phyloP scores from a whole-genome alignment of 2,113 vertebrate genomes.

The Hucho hucho region DNA sequence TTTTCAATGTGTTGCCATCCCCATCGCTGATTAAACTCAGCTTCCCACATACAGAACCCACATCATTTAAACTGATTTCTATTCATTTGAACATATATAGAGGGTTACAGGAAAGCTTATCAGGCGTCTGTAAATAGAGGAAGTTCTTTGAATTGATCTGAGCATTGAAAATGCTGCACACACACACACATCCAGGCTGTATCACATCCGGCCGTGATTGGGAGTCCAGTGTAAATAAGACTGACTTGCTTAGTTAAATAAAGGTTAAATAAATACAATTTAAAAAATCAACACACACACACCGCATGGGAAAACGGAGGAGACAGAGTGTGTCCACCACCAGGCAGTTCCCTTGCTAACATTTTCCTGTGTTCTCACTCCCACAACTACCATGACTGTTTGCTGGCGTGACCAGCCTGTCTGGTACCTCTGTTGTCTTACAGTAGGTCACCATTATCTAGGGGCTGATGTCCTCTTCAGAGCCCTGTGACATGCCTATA shows the following conservation, averaged over 20 bases:
- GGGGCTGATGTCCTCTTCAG: no score
- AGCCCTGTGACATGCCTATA: no score
- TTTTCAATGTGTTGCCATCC: neutral
- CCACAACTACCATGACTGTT: constrained; percentile 25
- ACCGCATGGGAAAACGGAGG: neutral
- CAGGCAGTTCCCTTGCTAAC: constrained; percentile 46
- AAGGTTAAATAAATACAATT: constrained; percentile 29
- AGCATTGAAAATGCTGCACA: no score
- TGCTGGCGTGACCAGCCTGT: constrained; percentile 58
- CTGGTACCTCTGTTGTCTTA: constrained; percentile 58
- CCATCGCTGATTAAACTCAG: constrained; percentile 4
- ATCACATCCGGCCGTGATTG: neutral
- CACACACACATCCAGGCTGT: no score
- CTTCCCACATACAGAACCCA: neutral
- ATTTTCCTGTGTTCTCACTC: constrained; percentile 53
- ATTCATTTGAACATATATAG: neutral
- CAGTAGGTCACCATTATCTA: constrained; percentile 53
- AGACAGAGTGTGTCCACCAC: constrained; percentile 43
- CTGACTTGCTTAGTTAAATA: no score
- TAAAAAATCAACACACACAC: no score
- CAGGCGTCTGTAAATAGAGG: no score
- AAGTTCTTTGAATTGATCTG: no score
- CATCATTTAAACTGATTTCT: constrained; percentile 6
- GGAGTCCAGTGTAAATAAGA: no score
- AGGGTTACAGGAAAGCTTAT: neutral